phyloP scores from a whole-genome alignment of 1,140 invertebrate genomes.

The Pseudachorutes palmiensis region DNA sequence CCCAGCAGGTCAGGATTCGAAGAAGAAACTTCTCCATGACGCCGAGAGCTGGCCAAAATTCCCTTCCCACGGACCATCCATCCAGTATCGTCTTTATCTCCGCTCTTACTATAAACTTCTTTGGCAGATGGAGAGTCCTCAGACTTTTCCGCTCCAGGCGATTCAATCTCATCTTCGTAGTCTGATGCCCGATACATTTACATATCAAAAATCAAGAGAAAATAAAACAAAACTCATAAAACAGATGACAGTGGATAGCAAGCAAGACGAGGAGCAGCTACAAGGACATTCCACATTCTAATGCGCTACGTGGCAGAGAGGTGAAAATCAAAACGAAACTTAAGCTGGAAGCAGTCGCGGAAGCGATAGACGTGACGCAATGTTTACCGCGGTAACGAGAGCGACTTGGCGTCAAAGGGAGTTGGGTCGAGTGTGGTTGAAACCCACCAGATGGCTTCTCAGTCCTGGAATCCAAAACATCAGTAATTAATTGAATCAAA shows the following conservation, averaged over 20 bases:
- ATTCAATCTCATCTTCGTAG: slow-evolving; percentile 3
- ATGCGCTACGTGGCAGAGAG: too few species aligned
- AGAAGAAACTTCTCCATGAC: slow-evolving; percentile 3
- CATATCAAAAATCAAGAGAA: too few species aligned
- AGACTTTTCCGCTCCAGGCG: too few species aligned
- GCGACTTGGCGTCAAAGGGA: background rate
- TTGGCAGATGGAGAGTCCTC: background rate
- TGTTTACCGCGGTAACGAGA: background rate
- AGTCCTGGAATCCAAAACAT: background rate
- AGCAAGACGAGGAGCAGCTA: too few species aligned
- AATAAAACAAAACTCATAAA: too few species aligned
- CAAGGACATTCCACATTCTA: too few species aligned
- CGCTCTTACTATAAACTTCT: background rate
- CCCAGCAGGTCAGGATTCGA: background rate
- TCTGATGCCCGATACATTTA: too few species aligned
- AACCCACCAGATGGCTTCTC: background rate
- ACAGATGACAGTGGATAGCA: too few species aligned
- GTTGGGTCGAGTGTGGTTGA: background rate
- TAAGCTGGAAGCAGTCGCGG: too few species aligned
- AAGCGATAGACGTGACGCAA: too few species aligned
- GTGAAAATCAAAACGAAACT: too few species aligned
- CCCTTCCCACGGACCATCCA: background rate
- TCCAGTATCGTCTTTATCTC: background rate
- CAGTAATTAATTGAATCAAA: background rate
- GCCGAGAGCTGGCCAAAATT: background rate